phyloP scores from a whole-genome alignment of 2,888 invertebrate species.

The Leptura quadrifasciata region DNA sequence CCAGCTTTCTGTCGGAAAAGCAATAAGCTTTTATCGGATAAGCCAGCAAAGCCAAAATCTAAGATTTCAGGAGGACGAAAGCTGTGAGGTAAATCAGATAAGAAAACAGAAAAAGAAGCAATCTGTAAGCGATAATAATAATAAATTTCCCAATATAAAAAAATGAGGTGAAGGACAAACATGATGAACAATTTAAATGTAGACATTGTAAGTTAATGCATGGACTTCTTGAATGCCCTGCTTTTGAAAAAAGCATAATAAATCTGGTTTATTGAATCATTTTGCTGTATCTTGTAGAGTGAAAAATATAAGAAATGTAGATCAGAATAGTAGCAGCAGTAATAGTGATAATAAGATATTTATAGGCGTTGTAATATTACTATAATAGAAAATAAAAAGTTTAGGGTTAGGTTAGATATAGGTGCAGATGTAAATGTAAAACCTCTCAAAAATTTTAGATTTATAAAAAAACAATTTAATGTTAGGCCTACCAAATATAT shows the following conservation, averaged over 20 bases:
- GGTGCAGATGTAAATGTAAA: slow-evolving; percentile 48
- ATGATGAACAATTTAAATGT: too few species aligned
- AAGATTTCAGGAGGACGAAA: too few species aligned
- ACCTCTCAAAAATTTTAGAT: slow-evolving; percentile 36
- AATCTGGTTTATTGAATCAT: slow-evolving; percentile 32
- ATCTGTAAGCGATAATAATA: too few species aligned
- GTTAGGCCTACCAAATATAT: slow-evolving; percentile 46
- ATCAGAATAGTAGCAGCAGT: slow-evolving; percentile 1
- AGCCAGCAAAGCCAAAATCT: too few species aligned
- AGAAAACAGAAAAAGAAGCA: too few species aligned
- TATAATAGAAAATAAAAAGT: slow-evolving; percentile 37
- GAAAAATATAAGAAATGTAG: slow-evolving; percentile 35
- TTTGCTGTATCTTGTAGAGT: slow-evolving; percentile 27
- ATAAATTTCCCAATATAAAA: too few species aligned
- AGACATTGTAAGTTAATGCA: too few species aligned
- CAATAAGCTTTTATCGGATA: too few species aligned
- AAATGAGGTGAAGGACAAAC: too few species aligned
- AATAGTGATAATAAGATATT: background rate
- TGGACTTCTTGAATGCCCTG: slow-evolving; percentile 19
- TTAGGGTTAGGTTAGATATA: too few species aligned
- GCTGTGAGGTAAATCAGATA: too few species aligned
- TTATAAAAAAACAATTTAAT: slow-evolving; percentile 45
- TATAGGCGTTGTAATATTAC: slow-evolving; percentile 18
- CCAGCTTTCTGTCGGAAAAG: too few species aligned
- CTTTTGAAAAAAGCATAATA: slow-evolving; percentile 36